These are phyloP conservation scores for Grammomys dolichurus DNA, from an alignment of 2,113 vertebrate genomes.

Conservation along the genomic window DNA sequence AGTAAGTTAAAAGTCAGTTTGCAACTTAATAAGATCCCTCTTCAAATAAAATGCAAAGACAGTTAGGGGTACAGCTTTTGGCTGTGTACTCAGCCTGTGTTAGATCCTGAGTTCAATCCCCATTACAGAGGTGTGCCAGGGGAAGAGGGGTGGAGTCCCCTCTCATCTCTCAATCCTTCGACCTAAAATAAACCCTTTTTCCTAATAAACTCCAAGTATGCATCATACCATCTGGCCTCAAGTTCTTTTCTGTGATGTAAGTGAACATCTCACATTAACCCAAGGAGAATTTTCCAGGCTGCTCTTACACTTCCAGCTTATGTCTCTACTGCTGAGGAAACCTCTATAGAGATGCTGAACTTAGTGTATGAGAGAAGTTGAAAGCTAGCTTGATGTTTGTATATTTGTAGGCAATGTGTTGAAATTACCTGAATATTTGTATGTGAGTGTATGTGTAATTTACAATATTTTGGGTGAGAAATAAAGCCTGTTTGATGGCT, in stretches of 20 bases:
- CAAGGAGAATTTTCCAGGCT: not conserved
- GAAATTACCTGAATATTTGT: slow-evolving; percentile 17
- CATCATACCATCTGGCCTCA: not conserved
- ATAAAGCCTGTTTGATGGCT: not conserved
- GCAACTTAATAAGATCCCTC: not conserved
- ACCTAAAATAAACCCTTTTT: not conserved
- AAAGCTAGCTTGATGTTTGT: slow-evolving; percentile 53
- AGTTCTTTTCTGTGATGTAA: not conserved
- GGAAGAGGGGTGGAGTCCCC: not conserved
- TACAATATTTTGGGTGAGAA: slow-evolving; percentile 38
- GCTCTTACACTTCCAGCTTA: not conserved
- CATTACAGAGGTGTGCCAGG: not conserved
- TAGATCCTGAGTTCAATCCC: not conserved
- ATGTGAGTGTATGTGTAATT: not conserved
- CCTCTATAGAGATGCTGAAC: not conserved
- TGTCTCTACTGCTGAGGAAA: not conserved
- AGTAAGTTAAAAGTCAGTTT: not conserved
- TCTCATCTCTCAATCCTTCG: not conserved
- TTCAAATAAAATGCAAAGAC: not conserved
- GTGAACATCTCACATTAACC: not conserved
- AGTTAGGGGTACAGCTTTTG: not conserved
- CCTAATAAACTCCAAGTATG: not conserved
- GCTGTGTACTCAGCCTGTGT: not conserved
- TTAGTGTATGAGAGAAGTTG: slow-evolving; percentile 30
- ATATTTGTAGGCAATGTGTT: slow-evolving; percentile 8